Conservation (phyloP, 2,797 vertebrate species). For the Microtus californicus region DNA sequence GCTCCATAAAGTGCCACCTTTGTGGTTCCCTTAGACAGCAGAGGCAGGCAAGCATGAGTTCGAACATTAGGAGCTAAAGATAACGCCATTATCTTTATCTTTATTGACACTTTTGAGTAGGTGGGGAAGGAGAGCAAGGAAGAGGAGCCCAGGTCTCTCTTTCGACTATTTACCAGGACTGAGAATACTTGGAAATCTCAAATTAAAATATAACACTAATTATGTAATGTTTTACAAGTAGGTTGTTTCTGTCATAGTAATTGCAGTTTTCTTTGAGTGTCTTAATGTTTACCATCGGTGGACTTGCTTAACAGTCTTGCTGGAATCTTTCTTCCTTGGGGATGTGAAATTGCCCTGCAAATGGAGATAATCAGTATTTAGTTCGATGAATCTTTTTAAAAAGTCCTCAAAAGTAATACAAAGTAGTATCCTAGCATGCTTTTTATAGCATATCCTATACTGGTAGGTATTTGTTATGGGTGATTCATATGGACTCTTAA, state of each 20-base stretch:
- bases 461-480: background rate
- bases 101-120: background rate
- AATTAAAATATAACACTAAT: background rate
- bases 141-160: background rate
- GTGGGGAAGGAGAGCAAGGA: background rate
- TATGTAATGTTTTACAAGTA: background rate
- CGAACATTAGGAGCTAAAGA: background rate
- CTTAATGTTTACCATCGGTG: conserved; percentile 2
- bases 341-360: background rate
- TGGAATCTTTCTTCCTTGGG: background rate
- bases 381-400: background rate
- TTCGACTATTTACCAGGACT: conserved; percentile 19
- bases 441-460: background rate
- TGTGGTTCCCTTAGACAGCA: background rate
- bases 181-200: conserved; percentile 28
- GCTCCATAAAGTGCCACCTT: background rate
- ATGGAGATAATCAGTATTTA: background rate
- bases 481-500: conserved; percentile 31
- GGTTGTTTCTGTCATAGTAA: conserved; percentile 1
- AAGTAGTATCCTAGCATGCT: background rate
- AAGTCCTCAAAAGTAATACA: conserved; percentile 17
- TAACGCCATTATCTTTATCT: background rate
- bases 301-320: background rate
- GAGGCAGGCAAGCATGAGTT: background rate
- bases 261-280: background rate